Evolutionary conservation across 2,797 vertebrate genomes (phyloP).

Genomic region (Arnoldichthys spilopterus): DNA sequence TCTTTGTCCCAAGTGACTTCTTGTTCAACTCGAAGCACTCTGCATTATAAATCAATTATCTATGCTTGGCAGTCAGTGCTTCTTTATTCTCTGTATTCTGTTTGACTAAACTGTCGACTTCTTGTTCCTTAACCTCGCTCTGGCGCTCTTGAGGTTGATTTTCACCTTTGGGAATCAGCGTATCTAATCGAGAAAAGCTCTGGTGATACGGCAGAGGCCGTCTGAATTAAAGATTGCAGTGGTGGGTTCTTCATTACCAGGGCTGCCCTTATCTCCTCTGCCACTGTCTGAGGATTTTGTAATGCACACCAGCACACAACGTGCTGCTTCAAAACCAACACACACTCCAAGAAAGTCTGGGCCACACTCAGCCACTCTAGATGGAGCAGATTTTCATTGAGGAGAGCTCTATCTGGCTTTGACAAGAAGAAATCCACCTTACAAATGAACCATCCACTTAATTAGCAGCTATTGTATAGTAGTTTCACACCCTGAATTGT

Average conservation of each 20-base stretch:
- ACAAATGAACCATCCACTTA: conserved; percentile 28
- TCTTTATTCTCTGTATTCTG: conserved; percentile 77
- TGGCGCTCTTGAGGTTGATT: conserved; percentile 64
- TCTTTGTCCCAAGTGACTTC: conserved; percentile 62
- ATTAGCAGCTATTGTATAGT: neutral
- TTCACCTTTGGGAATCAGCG: conserved; percentile 70
- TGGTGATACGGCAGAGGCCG: conserved; percentile 54
- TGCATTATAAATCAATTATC: conserved; percentile 81
- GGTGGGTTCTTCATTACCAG: conserved; percentile 57
- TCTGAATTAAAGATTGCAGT: conserved; percentile 67
- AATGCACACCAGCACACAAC: conserved; percentile 52
- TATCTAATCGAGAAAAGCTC: conserved; percentile 64
- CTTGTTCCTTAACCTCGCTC: conserved; percentile 65
- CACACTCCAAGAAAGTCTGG: conserved; percentile 54
- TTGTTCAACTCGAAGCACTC: conserved; percentile 65
- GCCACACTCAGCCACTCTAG: conserved; percentile 45
- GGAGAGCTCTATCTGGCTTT: conserved; percentile 47
- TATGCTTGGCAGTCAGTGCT: conserved; percentile 68
- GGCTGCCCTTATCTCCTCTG: conserved; percentile 54
- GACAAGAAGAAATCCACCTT: conserved; percentile 39
- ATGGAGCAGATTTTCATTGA: conserved; percentile 62
- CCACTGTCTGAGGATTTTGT: conserved; percentile 70
- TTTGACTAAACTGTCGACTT: conserved; percentile 77
- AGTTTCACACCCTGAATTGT: neutral
- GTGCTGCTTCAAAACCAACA: conserved; percentile 44